Conservation (phyloP, 2,113 vertebrate genomes). For the Motacilla tschutschensis region DNA sequence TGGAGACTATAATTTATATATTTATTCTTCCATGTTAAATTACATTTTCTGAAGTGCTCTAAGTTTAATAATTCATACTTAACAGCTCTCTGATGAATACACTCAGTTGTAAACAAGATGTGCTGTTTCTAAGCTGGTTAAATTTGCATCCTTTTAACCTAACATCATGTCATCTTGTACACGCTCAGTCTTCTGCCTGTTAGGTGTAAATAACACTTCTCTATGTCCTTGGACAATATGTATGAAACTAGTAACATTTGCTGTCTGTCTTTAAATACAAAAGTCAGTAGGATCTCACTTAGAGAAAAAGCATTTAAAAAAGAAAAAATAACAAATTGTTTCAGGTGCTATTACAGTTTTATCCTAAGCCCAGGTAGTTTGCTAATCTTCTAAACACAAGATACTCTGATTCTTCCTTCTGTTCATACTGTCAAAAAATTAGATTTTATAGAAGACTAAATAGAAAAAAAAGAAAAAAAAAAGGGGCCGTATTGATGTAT, state of each 20-base stretch:
- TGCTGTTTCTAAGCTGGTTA: constrained; percentile 10
- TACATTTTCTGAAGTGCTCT: constrained; percentile 47
- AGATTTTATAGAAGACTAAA: neutral
- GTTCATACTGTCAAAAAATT: neutral
- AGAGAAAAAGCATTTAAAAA: neutral
- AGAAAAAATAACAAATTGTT: neutral
- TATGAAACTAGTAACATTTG: neutral
- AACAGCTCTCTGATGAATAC: constrained; percentile 28
- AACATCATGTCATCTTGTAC: neutral
- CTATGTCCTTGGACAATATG: neutral
- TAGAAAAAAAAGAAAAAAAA: neutral
- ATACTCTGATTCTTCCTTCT: neutral
- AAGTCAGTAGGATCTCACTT: neutral
- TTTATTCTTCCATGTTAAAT: neutral
- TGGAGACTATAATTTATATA: constrained; percentile 28
- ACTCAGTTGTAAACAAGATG: constrained; percentile 13
- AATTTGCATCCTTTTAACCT: neutral
- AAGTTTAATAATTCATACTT: constrained; percentile 55
- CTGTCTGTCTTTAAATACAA: neutral
- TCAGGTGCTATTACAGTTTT: neutral
- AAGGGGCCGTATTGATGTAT: neutral
- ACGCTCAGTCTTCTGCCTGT: neutral
- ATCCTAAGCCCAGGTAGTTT: neutral
- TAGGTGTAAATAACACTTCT: neutral
- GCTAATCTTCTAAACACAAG: neutral